Base-by-base conservation (phyloP, 2,797 vertebrate genomes). In the Nannoperca australis region DNA sequence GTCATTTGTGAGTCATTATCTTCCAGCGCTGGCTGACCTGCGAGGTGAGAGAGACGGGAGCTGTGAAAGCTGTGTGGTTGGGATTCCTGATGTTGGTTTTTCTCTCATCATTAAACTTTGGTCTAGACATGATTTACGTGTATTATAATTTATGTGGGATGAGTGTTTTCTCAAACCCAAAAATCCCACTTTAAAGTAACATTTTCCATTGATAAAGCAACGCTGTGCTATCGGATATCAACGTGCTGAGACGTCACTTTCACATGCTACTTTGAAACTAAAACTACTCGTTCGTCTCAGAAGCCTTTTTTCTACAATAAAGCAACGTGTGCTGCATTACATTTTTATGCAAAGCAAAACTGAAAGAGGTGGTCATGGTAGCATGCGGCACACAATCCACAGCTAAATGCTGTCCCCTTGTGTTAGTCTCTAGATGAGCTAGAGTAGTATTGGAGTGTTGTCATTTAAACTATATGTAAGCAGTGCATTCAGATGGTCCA, bases 371-470 rank as follows among this genome's bases (percentile, higher is more conserved):
- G 38, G 49, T 32, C 20, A 7, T 20, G 7, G 18, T 38, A 36
- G 15, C 5, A 38, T 38, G 36, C 36, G 17, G 47, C 4, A 55
- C 34, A 45, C 38, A 49, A 45, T 62, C 51, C 14, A 18, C 58
- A 81, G 90, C 84, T 91, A 89, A 93, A 93, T 80, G 50, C 92
- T 92, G 92, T 89, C 89, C 82, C 83, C 93, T 91, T 88, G 92
- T 91, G 91, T 90, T 78, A 14, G 59, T 34, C 38, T 73, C n/a
- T 51, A 68, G 38, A 74, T 64, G 40, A 56, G 20, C n/a, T 45
- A 17, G 6, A 64, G 17, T 20, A 59, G 17, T n/a, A 58, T 9
- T 11, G 3, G 17, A 61, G 30, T 17, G 3, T 3, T 49, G 32
- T 58, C 1, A n/a, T 27, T 60, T 51, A 2, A 47, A 30, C 53